Percentiles rank a stretch among this genome's conserved stretches.
Conservation (phyloP, 37 sponge, comb jelly and placozoan species). For the Haliclona indistincta region DNA sequence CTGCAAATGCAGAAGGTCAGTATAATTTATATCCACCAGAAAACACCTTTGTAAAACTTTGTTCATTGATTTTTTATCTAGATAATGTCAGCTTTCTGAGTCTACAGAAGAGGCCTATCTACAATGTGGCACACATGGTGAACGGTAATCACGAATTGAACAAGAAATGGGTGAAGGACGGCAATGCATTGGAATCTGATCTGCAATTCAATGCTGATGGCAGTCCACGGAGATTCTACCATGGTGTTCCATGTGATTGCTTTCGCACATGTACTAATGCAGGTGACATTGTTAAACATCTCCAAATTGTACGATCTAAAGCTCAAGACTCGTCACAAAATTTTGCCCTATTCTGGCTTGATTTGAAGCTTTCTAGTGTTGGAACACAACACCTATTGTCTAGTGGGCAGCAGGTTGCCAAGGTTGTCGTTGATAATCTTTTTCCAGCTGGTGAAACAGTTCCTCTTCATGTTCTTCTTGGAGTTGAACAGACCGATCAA, state of each 20-base stretch:
- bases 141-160: background rate
- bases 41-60: too few species aligned
- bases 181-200: conserved; percentile 19
- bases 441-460: conserved; percentile 11
- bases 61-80: too few species aligned
- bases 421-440: background rate
- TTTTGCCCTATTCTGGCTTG: conserved; percentile 12
- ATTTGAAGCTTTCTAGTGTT: background rate
- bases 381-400: background rate
- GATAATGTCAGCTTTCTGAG: too few species aligned
- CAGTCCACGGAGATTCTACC: background rate
- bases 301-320: background rate
- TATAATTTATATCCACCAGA: too few species aligned
- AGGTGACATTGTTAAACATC: background rate
- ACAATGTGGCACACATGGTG: conserved; percentile 30
- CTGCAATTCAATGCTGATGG: conserved; percentile 11
- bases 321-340: background rate
- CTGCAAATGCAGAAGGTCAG: too few species aligned
- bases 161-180: conserved; percentile 3
- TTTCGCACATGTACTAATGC: background rate
- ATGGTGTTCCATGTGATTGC: conserved; percentile 19
- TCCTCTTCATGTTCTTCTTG: conserved; percentile 5
- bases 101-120: conserved; percentile 11
- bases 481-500: conserved; percentile 2
- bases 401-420: conserved; percentile 6